These are phyloP conservation scores for Falco concolor DNA, from an alignment of 2,797 vertebrate species.

Conservation along the genomic window DNA sequence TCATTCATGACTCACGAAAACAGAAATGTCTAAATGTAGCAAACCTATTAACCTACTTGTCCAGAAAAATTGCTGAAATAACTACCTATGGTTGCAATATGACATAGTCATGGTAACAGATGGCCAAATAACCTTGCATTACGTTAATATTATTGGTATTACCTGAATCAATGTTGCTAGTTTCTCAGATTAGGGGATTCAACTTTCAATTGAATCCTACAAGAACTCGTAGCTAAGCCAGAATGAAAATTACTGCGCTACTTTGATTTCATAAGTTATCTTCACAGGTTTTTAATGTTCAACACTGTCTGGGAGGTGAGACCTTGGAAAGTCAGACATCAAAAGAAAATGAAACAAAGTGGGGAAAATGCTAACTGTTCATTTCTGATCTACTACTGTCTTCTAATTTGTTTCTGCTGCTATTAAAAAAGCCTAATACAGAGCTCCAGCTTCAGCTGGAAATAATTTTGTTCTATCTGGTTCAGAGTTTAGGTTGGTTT, in stretches of 20 bases:
- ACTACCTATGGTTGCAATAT: not conserved
- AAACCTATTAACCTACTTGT: not conserved
- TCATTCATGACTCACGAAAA: not conserved
- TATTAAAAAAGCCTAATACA: not conserved
- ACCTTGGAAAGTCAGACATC: not conserved
- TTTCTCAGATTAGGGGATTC: not conserved
- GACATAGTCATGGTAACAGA: not conserved
- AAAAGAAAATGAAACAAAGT: not conserved
- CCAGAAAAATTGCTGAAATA: not conserved
- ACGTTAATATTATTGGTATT: not conserved
- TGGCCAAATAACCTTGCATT: not conserved
- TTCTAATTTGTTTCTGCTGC: not conserved
- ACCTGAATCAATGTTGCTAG: not conserved
- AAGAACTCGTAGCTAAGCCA: not conserved
- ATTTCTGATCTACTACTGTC: not conserved
- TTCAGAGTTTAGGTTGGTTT: not conserved
- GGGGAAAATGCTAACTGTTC: not conserved
- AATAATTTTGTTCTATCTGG: not conserved
- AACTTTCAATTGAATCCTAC: not conserved
- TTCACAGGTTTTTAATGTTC: not conserved
- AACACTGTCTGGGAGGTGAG: not conserved
- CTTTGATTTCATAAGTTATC: not conserved
- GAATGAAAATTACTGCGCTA: not conserved
- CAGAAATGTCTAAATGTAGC: not conserved
- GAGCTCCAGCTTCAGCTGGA: not conserved